Conservation (phyloP, 2,797 vertebrate genomes). For the Odontamblyopus lacepedii region DNA sequence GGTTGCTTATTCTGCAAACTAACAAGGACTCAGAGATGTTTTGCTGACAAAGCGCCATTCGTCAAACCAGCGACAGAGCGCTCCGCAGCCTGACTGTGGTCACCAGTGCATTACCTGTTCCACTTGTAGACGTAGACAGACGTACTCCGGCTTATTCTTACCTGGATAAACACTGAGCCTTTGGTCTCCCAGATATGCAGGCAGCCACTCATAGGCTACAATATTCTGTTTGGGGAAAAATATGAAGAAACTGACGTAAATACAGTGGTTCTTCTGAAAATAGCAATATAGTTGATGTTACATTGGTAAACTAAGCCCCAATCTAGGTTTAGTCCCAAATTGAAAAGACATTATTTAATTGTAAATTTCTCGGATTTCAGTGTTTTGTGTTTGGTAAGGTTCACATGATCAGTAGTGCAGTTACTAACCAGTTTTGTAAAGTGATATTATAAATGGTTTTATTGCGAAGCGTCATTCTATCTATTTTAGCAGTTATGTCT, state of each 20-base stretch:
- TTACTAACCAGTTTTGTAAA: background rate
- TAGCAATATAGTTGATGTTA: background rate
- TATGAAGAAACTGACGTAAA: background rate
- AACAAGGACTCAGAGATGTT: slow-evolving; percentile 31
- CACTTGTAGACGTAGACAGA: slow-evolving; percentile 50
- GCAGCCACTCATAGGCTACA: slow-evolving; percentile 92
- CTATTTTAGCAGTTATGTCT: background rate
- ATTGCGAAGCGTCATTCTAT: background rate
- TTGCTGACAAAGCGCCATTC: slow-evolving; percentile 70
- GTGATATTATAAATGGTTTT: background rate
- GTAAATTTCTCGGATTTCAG: too few species aligned
- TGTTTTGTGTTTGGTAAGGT: background rate
- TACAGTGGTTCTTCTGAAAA: background rate
- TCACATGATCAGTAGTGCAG: background rate
- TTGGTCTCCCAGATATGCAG: slow-evolving; percentile 68
- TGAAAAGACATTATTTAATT: too few species aligned
- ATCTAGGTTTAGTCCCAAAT: background rate
- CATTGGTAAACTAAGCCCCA: background rate
- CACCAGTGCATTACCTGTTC: slow-evolving; percentile 62
- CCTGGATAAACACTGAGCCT: slow-evolving; percentile 79
- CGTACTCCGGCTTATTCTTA: slow-evolving; percentile 62
- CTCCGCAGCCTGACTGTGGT: slow-evolving; percentile 65
- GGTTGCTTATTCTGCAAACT: slow-evolving; percentile 61
- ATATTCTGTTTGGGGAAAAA: slow-evolving; percentile 80
- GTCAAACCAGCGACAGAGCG: slow-evolving; percentile 54